Evolutionary conservation across 37 sponge, comb jelly and placozoan genomes (phyloP).

Genomic region (Chondrilla cf. caribensis): DNA sequence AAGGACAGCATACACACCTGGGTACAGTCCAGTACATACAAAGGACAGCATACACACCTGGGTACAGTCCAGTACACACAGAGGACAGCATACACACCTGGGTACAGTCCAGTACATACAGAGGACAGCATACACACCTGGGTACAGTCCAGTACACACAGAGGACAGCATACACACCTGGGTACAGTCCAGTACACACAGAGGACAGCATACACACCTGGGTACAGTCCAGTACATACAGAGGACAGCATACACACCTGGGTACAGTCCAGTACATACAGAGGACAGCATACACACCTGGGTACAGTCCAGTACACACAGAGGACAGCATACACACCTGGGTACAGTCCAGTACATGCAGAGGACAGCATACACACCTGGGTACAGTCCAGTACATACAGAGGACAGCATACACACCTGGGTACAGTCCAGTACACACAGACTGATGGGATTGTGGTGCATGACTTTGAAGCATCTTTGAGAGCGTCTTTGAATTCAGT

Average conservation of each 20-base stretch:
- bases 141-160: too few relatives aligned
- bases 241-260: background rate
- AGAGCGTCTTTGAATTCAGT: conserved; percentile 35
- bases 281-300: too few relatives aligned
- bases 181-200: too few relatives aligned
- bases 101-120: background rate
- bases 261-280: background rate
- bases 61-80: too few relatives aligned
- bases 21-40: too few relatives aligned
- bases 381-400: background rate
- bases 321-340: too few relatives aligned
- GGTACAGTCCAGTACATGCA: too few relatives aligned
- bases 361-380: background rate
- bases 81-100: background rate
- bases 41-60: too few relatives aligned
- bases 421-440: background rate
- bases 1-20: background rate
- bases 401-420: background rate
- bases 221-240: too few relatives aligned
- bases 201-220: too few relatives aligned
- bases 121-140: background rate
- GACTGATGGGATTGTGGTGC: conserved; percentile 26
- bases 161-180: too few relatives aligned
- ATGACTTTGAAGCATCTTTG: background rate
- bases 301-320: too few relatives aligned